These are phyloP conservation scores for Pammene fasciana DNA, from an alignment of 2,888 invertebrate species.

Conservation along the genomic window DNA sequence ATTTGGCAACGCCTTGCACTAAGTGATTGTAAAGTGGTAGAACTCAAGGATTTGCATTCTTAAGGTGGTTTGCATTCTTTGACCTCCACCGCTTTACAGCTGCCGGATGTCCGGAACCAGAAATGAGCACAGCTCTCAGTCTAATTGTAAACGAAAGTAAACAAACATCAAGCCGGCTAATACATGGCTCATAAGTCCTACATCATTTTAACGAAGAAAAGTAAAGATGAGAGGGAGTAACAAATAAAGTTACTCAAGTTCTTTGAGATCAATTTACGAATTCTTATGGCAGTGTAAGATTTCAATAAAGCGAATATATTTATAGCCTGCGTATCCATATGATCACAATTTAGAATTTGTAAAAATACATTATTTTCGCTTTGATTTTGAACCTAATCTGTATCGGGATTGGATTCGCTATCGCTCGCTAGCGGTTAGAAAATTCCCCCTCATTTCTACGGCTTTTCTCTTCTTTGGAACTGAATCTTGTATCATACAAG, in stretches of 20 bases:
- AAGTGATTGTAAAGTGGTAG: too few relatives aligned
- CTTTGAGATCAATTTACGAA: conserved; percentile 68
- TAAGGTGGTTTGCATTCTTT: too few relatives aligned
- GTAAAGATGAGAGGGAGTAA: conserved; percentile 53
- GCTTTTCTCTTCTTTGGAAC: conserved; percentile 60
- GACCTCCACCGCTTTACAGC: too few relatives aligned
- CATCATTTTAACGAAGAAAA: conserved; percentile 43
- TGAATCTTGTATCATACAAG: conserved; percentile 59
- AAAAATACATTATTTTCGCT: conserved; percentile 57
- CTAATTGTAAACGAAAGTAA: too few relatives aligned
- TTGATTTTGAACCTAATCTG: conserved; percentile 57
- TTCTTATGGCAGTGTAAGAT: conserved; percentile 75
- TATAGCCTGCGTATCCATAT: conserved; percentile 72
- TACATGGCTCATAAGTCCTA: conserved; percentile 16
- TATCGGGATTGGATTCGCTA: conserved; percentile 59
- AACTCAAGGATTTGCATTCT: too few relatives aligned
- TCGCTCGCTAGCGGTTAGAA: conserved; percentile 51
- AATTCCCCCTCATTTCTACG: conserved; percentile 70
- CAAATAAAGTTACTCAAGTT: conserved; percentile 65
- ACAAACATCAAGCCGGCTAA: not conserved
- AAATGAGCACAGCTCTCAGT: too few relatives aligned
- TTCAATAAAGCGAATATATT: conserved; percentile 79
- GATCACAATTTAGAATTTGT: conserved; percentile 76
- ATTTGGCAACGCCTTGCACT: too few relatives aligned
- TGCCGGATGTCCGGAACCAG: too few relatives aligned